phyloP scores from a whole-genome alignment of 2,888 invertebrate species.

The Clepsis dumicolana region DNA sequence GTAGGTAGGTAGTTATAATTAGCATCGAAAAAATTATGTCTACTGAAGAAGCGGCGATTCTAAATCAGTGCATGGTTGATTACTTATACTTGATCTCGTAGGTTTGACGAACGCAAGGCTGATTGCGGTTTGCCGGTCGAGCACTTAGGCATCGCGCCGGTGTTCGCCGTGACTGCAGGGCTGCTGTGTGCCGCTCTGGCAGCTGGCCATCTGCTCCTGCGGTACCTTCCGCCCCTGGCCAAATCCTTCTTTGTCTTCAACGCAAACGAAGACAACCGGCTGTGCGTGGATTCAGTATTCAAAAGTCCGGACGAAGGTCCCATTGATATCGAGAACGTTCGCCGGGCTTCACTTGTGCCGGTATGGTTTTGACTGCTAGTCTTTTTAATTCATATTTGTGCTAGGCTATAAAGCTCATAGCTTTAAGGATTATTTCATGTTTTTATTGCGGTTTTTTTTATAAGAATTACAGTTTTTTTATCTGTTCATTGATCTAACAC shows the following conservation, averaged over 20 bases:
- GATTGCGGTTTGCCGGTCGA: conserved; percentile 63
- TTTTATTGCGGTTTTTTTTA: too few relatives aligned
- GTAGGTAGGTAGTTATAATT: too few relatives aligned
- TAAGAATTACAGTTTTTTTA: too few relatives aligned
- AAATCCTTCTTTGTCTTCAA: conserved; percentile 79
- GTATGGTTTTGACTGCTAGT: conserved; percentile 49
- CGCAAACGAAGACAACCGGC: conserved; percentile 76
- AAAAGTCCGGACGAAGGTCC: conserved; percentile 47
- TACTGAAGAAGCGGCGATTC: too few relatives aligned
- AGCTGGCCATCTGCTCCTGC: conserved; percentile 62
- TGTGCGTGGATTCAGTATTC: conserved; percentile 64
- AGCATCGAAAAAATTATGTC: too few relatives aligned
- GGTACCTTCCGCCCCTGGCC: conserved; percentile 67
- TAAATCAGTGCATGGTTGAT: too few relatives aligned
- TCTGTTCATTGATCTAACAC: too few relatives aligned
- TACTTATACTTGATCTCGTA: conserved; percentile 38
- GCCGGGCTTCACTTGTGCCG: conserved; percentile 65
- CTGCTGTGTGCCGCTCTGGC: conserved; percentile 62
- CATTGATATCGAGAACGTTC: conserved; percentile 51
- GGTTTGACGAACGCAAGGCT: conserved; percentile 69
- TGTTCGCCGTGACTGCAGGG: conserved; percentile 61
- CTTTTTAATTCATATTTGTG: neutral
- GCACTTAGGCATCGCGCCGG: conserved; percentile 60
- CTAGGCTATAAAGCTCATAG: too few relatives aligned
- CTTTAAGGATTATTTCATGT: too few relatives aligned